These are phyloP conservation scores for Brachymystax lenok DNA, from an alignment of 2,797 vertebrate genomes.

Conservation along the genomic window DNA sequence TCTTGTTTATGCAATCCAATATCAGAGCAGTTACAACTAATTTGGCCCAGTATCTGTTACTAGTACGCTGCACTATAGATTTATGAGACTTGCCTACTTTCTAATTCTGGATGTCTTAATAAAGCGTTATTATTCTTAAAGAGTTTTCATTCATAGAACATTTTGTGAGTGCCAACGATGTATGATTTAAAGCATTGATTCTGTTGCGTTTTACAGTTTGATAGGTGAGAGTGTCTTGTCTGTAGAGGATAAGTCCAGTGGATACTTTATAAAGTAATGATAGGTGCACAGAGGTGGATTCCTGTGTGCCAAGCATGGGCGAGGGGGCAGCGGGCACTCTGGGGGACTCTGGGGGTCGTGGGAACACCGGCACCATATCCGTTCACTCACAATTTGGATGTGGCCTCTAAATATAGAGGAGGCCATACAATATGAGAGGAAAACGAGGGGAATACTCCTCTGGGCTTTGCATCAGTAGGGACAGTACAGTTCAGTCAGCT, in stretches of 20 bases:
- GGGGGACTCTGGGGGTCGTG: constrained; percentile 73
- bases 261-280: constrained; percentile 79
- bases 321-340: constrained; percentile 65
- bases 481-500: constrained; percentile 36
- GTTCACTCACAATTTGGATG: constrained; percentile 71
- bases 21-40: constrained; percentile 8
- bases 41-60: constrained; percentile 21
- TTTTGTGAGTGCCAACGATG: not conserved
- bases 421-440: constrained; percentile 68
- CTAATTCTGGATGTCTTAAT: no score
- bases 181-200: not conserved
- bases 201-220: not conserved
- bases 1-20: constrained; percentile 11
- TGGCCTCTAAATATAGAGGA: constrained; percentile 83
- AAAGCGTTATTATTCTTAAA: no score
- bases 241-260: constrained; percentile 6
- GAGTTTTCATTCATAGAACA: no score
- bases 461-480: constrained; percentile 57
- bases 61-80: not conserved
- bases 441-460: constrained; percentile 61
- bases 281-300: constrained; percentile 64
- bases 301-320: constrained; percentile 69
- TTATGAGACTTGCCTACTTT: no score
- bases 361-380: constrained; percentile 83
- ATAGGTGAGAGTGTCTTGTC: constrained; percentile 32